Evolutionary conservation across 2,797 vertebrate species (phyloP), one percentile per base, ranked within the genome.

Genomic region (Ceryle rudis): DNA sequence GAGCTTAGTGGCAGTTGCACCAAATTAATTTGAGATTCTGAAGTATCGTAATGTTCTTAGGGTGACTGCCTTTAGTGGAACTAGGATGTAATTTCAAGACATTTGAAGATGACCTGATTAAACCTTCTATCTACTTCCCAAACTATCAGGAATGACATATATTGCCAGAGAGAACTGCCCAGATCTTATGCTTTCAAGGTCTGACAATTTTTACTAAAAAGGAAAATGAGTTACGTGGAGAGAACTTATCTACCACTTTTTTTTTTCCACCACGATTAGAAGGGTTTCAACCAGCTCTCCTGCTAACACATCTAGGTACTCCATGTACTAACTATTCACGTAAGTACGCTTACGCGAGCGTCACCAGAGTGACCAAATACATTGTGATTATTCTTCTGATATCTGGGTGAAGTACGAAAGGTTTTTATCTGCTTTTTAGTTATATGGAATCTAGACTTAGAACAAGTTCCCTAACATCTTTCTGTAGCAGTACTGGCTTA

Each of bases 11-110:
- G 75, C 62, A 49, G 49, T 79, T 86, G 26, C 17, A 72, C 74
- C 49, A 93, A 95, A 94, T 96, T 90, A 88, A 93, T 91, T 85
- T 94, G 90, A 82, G 85, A 95, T 93, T 94, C 47, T 93, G 51
- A 88, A 91, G 41, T 66, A 51, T 72, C 54, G 75, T 88, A 83
- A 88, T 83, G 55, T 81, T 93, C 78, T 80, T 80, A 60, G 23
- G 28, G 35, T 92, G 79, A 82, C 31, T 85, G n/a, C 14, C n/a
- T 93, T 90, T 17, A 88, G 12, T 47, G 66, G 33, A 89, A 29
- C 14, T 80, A 37, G 65, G 54, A 69, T 62, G 72, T 55, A 82
- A 90, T 74, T 89, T 92, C 41, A 74, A 71, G 49, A 37, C 64
- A 61, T 52, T 80, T 80, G n/a, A 88, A 83, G 54, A 23, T 79